Evolutionary conservation across 2,888 invertebrate species (phyloP).

Genomic region (Entomobrya proxima): DNA sequence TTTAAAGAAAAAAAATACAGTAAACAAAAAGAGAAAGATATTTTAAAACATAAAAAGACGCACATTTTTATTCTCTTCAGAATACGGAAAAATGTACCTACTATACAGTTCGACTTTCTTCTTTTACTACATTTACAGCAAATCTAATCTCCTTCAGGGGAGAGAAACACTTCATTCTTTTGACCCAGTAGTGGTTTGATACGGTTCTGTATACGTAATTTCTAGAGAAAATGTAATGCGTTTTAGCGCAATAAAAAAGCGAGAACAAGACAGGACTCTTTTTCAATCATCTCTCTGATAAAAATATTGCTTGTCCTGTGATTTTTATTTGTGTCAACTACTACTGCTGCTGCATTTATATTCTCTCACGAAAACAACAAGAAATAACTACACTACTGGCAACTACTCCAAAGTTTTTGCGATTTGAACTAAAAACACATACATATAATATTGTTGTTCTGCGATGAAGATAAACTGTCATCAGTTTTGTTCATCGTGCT

Average conservation of each 20-base stretch:
- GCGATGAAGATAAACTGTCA: background rate
- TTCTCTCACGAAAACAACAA: constrained; percentile 21
- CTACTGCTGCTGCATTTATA: constrained; percentile 33
- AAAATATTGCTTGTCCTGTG: constrained; percentile 17
- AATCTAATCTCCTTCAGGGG: constrained; percentile 64
- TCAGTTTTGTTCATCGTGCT: background rate
- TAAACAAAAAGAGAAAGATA: no score
- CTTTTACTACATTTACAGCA: constrained; percentile 43
- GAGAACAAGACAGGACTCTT: constrained; percentile 48
- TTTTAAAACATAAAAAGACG: background rate
- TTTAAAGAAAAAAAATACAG: constrained; percentile 9
- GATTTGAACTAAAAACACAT: background rate
- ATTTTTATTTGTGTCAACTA: background rate
- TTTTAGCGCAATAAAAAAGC: constrained; percentile 39
- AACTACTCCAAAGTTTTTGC: no score
- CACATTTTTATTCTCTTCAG: constrained; percentile 21
- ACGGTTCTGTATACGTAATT: background rate
- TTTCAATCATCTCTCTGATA: constrained; percentile 55
- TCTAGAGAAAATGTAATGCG: constrained; percentile 4
- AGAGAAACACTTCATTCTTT: constrained; percentile 66
- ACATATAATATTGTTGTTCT: background rate
- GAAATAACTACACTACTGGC: background rate
- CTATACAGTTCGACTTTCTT: background rate
- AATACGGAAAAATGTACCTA: background rate
- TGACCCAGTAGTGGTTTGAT: constrained; percentile 52